A percentile compares a stretch with the other conserved stretches of the same genome.
Conservation (phyloP, 2,888 invertebrate species). For the Chydorus sphaericus region DNA sequence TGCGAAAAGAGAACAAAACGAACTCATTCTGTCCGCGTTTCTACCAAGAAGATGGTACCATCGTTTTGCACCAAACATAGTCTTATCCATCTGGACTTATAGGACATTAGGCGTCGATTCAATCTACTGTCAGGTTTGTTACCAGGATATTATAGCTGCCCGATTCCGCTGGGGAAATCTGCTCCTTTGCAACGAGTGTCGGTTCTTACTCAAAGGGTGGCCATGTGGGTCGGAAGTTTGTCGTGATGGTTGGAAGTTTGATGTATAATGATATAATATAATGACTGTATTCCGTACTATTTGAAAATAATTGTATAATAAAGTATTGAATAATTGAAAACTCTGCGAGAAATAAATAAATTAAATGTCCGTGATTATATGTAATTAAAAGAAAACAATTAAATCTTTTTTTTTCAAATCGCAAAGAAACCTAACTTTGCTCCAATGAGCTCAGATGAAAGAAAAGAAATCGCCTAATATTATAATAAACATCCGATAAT, state of each 20-base stretch:
- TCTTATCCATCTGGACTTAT: not conserved
- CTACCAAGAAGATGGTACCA: not conserved
- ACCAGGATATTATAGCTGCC: not conserved
- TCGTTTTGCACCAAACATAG: not conserved
- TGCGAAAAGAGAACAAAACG: not conserved
- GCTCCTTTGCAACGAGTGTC: not conserved
- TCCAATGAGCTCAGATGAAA: no score
- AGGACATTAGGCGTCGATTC: not conserved
- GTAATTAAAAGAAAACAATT: no score
- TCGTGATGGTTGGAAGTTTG: not conserved
- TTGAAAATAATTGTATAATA: no score
- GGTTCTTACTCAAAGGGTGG: not conserved
- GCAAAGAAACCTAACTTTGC: no score
- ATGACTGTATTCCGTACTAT: no score
- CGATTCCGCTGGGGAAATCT: not conserved
- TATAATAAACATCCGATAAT: no score
- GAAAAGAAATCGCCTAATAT: no score
- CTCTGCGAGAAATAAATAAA: no score
- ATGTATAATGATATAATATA: no score
- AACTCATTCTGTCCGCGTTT: not conserved
- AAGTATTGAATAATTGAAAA: no score
- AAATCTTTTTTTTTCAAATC: no score
- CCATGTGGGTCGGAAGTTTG: not conserved
- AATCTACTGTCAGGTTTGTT: not conserved
- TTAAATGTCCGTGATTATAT: no score